phyloP scores from a whole-genome alignment of 2,113 vertebrate genomes.

The Anser cygnoides region DNA sequence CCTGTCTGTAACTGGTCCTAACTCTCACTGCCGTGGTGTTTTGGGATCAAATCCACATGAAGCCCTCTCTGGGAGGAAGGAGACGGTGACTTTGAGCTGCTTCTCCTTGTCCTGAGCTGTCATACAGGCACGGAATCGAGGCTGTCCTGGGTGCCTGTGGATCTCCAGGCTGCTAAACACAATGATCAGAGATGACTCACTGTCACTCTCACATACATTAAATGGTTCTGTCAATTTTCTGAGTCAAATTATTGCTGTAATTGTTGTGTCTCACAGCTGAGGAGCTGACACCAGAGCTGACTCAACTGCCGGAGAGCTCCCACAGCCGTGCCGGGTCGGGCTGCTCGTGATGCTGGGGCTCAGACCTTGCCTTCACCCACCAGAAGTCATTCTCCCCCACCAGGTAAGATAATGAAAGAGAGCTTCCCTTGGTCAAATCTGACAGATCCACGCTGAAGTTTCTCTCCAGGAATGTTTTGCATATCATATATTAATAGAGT shows the following conservation, averaged over 20 bases:
- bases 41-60: neutral
- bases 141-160: neutral
- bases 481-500: slow-evolving; percentile 20
- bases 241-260: neutral
- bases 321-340: fast-evolving
- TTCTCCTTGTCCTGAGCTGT: neutral
- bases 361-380: neutral
- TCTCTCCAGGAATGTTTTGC: slow-evolving; percentile 46
- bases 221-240: neutral
- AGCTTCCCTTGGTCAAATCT: neutral
- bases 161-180: neutral
- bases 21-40: neutral
- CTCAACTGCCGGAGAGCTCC: neutral
- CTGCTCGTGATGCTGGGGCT: neutral
- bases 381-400: neutral
- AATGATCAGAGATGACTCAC: slow-evolving; percentile 50
- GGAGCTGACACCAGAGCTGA: neutral
- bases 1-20: neutral
- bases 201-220: slow-evolving; percentile 29
- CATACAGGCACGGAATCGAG: neutral
- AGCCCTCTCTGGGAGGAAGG: neutral
- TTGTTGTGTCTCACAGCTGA: neutral
- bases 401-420: neutral
- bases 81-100: neutral
- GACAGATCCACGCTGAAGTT: neutral